These are phyloP conservation scores for Seriola rivoliana DNA, from an alignment of 2,113 vertebrate genomes.

Conservation along the genomic window DNA sequence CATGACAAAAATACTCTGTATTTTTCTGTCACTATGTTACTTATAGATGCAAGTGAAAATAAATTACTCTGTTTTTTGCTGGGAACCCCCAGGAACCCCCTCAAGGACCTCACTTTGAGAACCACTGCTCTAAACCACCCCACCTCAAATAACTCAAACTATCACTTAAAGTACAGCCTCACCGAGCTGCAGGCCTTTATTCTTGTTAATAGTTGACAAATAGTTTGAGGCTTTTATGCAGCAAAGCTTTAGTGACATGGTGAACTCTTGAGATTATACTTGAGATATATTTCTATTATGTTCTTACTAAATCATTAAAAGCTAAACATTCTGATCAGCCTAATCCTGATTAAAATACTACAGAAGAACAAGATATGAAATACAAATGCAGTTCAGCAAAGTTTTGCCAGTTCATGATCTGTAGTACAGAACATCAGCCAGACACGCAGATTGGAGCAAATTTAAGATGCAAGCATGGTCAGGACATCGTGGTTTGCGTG, in stretches of 20 bases:
- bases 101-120: no score
- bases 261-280: background rate
- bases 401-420: background rate
- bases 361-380: background rate
- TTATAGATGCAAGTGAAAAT: no score
- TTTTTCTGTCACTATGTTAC: no score
- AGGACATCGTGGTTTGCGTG: slow-evolving; percentile 26
- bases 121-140: no score
- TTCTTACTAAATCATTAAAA: background rate
- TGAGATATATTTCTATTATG: background rate
- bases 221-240: slow-evolving; percentile 7
- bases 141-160: no score
- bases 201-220: background rate
- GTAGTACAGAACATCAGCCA: slow-evolving; percentile 32
- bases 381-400: slow-evolving; percentile 2
- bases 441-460: slow-evolving; percentile 40
- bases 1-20: no score
- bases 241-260: background rate
- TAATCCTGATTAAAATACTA: background rate
- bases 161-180: no score
- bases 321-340: background rate
- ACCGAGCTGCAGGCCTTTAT: background rate
- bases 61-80: no score
- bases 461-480: slow-evolving; percentile 30
- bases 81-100: no score